A percentile compares a stretch with the other conserved stretches of the same genome.
These are phyloP conservation scores for Empidonax traillii DNA, from an alignment of 2,113 vertebrate species.

Conservation along the genomic window DNA sequence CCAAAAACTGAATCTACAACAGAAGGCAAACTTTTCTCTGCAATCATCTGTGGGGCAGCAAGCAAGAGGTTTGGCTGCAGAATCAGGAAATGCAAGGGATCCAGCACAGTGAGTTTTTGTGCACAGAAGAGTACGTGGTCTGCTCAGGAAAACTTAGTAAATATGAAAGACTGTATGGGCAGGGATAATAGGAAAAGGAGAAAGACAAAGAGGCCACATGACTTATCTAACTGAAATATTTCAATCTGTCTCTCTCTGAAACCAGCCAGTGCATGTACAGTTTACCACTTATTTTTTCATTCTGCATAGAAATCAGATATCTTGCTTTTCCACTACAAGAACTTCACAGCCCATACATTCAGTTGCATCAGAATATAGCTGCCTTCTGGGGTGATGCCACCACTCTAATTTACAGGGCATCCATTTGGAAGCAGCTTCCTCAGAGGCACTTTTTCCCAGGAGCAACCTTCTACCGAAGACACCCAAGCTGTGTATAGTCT, in stretches of 20 bases:
- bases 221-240: background rate
- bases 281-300: background rate
- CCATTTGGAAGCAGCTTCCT: background rate
- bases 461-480: background rate
- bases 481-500: background rate
- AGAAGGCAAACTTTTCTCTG: background rate
- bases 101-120: background rate
- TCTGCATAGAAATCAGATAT: background rate
- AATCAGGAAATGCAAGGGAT: background rate
- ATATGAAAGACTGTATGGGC: background rate
- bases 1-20: background rate
- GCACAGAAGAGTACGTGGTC: background rate
- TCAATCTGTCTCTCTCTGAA: background rate
- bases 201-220: background rate
- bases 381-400: background rate
- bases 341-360: background rate
- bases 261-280: background rate
- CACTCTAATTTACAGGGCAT: background rate
- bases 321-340: background rate
- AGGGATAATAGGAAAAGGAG: background rate
- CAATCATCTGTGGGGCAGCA: background rate
- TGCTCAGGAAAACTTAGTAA: background rate
- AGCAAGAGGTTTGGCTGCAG: background rate
- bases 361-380: background rate
- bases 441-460: background rate